Evolutionary conservation across 2,113 vertebrate species (phyloP).

Genomic region (Puma concolor): DNA sequence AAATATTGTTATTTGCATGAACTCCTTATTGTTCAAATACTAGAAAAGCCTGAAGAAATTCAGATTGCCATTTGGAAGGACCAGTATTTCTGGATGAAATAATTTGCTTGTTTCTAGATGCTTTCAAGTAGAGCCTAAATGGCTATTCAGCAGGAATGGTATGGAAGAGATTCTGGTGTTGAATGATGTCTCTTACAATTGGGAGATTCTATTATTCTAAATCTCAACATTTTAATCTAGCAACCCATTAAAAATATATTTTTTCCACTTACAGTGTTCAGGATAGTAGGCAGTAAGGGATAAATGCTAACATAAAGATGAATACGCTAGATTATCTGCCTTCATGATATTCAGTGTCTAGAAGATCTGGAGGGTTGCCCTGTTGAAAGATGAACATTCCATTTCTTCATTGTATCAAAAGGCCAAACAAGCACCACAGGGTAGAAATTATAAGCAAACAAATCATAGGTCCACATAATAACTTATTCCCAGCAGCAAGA

Average conservation of each 20-base stretch:
- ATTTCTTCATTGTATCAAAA: constrained; percentile 34
- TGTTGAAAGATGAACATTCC: not conserved
- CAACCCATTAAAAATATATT: constrained; percentile 24
- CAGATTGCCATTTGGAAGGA: not conserved
- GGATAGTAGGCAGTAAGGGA: not conserved
- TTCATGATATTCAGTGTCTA: not conserved
- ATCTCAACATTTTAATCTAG: not conserved
- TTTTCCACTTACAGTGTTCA: not conserved
- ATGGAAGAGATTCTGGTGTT: not conserved
- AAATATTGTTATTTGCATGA: not conserved
- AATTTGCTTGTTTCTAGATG: not conserved
- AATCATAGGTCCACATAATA: not conserved
- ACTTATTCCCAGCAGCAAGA: constrained; percentile 16
- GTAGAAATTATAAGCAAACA: constrained; percentile 13
- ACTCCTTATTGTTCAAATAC: not conserved
- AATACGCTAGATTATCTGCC: not conserved
- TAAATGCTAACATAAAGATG: not conserved
- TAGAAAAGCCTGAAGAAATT: not conserved
- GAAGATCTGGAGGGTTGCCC: not conserved
- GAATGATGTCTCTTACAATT: not conserved
- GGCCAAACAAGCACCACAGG: constrained; percentile 2
- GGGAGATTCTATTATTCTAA: constrained; percentile 30
- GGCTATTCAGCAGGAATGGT: not conserved
- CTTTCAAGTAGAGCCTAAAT: not conserved
- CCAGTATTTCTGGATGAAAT: not conserved